These are phyloP conservation scores for Serripes groenlandicus DNA, from an alignment of 2,888 invertebrate genomes.

Conservation along the genomic window DNA sequence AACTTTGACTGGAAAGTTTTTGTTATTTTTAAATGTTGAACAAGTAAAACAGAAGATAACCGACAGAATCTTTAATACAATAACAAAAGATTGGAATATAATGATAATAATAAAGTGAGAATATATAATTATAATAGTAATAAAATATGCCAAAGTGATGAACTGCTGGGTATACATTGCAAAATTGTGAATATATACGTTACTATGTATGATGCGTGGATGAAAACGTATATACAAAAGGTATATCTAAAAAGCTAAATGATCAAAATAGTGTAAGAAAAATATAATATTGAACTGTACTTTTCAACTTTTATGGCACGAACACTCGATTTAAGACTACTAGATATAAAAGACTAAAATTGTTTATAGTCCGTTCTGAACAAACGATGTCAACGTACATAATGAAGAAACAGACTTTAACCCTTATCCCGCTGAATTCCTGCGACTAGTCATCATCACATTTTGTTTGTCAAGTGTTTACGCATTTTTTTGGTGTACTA, in stretches of 20 bases:
- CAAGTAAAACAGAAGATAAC: too few relatives aligned
- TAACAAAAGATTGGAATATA: slow-evolving; percentile 59
- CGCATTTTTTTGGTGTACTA: too few relatives aligned
- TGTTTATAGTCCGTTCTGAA: slow-evolving; percentile 22
- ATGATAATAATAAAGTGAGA: slow-evolving; percentile 58
- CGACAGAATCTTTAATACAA: slow-evolving; percentile 39
- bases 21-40: too few relatives aligned
- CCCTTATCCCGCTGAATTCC: too few relatives aligned
- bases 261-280: slow-evolving; percentile 45
- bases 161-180: slow-evolving; percentile 19
- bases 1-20: too few relatives aligned
- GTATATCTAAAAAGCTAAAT: slow-evolving; percentile 53
- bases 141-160: slow-evolving; percentile 18
- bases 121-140: slow-evolving; percentile 27
- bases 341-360: too few relatives aligned
- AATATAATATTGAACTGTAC: slow-evolving; percentile 58
- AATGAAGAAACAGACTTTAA: slow-evolving; percentile 43
- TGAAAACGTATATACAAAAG: slow-evolving; percentile 51
- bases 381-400: not conserved
- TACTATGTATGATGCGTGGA: slow-evolving; percentile 4
- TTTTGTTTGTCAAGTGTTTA: too few relatives aligned
- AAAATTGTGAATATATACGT: slow-evolving; percentile 15
- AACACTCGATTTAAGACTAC: not conserved
- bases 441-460: too few relatives aligned
- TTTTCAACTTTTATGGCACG: slow-evolving; percentile 26